Conservation (phyloP, 2,888 invertebrate species). For the Melanchra persicariae region DNA sequence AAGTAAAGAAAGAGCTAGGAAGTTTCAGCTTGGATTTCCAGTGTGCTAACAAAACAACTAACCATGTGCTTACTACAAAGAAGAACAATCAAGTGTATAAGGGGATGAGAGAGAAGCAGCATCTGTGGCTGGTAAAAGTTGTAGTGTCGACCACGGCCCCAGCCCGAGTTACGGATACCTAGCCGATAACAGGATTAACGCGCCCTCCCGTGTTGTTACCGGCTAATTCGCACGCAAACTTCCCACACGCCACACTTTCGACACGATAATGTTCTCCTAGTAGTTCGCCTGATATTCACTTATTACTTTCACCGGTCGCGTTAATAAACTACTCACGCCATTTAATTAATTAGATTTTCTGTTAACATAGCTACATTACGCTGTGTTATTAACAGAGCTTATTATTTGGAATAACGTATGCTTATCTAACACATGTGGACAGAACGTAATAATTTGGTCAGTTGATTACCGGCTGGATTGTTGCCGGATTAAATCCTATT, state of each 20-base stretch:
- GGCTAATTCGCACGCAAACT: slow-evolving; percentile 86
- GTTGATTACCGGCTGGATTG: slow-evolving; percentile 38
- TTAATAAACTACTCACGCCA: slow-evolving; percentile 57
- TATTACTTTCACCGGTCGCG: slow-evolving; percentile 61
- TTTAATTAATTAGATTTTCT: slow-evolving; percentile 60
- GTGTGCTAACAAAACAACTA: slow-evolving; percentile 51
- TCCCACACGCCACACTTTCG: slow-evolving; percentile 78
- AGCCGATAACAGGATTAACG: slow-evolving; percentile 87
- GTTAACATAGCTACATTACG: slow-evolving; percentile 41
- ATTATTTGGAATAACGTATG: slow-evolving; percentile 28
- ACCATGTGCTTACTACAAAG: slow-evolving; percentile 54
- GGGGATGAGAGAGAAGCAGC: slow-evolving; percentile 71
- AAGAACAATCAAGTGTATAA: slow-evolving; percentile 75
- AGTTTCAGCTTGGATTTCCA: slow-evolving; percentile 26
- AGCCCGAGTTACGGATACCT: slow-evolving; percentile 77
- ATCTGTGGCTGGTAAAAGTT: slow-evolving; percentile 79
- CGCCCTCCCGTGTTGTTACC: slow-evolving; percentile 81
- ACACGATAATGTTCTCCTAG: slow-evolving; percentile 78
- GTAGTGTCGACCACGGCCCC: slow-evolving; percentile 73
- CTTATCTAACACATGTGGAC: slow-evolving; percentile 19
- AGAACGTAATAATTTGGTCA: slow-evolving; percentile 46
- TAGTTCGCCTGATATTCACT: slow-evolving; percentile 72
- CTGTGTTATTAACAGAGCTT: slow-evolving; percentile 27
- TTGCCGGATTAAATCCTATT: slow-evolving; percentile 38
- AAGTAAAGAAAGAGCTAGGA: slow-evolving; percentile 1